Evolutionary conservation across 2,113 vertebrate species (phyloP), one percentile per base, ranked within the genome.

Genomic region (Dicentrarchus labrax): DNA sequence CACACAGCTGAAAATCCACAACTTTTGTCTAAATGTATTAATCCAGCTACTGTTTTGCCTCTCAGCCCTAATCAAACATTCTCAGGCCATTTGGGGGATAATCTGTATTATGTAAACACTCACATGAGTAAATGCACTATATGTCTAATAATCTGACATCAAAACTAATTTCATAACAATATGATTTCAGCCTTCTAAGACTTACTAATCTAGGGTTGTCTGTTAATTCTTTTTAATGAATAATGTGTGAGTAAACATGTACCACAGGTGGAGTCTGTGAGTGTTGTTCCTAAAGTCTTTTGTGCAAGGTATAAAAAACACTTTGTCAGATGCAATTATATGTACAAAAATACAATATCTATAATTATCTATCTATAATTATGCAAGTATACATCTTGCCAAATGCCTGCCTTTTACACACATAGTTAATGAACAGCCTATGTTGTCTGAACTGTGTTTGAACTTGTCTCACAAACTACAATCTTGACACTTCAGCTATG

Each of bases 1-100:
- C 78, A 86, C 82, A 66, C 67, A 75, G 41, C 45, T 61, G 56
- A 84, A 86, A 88, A 84, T 48, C 54, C 73, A 81, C 80, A 65
- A 57, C 69, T 74, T 91, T 76, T 77, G 86, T 70, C 41, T 75
- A 72, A 47, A 85, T 69, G 59, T 74, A 59, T 80, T 84, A 88
- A 91, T 88, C 86, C 72, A 11, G 75, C 70, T 60, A 54, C 60
- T 54, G 4, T 68, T 61, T 72, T 75, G 72, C 72, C 76, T 88
- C 51, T 70, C 24, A 19, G 65, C 30, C 56, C 41, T 4, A 22
- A 69, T 79, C 13, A 78, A 64, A 72, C 64, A 68, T 83, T 88
- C 78, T 75, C 66, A 73, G 74, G 43, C 51, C 67, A 53, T 86
- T 78, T 66, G 59, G 12, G 24, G 82, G 41, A 82, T 82, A 72